Evolutionary conservation across 2,113 vertebrate genomes (phyloP).

Genomic region (Laticauda colubrina): DNA sequence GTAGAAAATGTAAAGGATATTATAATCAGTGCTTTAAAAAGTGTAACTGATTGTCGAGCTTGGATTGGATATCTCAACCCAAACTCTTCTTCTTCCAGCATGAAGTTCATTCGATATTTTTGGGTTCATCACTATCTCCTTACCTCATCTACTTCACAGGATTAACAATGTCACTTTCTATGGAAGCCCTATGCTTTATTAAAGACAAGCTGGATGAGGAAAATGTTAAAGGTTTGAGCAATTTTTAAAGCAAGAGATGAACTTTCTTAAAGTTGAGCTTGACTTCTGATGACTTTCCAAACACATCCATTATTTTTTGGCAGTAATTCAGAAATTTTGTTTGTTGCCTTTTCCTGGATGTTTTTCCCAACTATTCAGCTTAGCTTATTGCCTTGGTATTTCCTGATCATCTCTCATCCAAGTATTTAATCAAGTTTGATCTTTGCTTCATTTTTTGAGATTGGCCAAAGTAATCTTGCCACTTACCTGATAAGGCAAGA

Average conservation of each 20-base stretch:
- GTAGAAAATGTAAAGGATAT: conserved; percentile 46
- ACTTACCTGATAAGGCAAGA: background rate
- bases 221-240: background rate
- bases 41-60: background rate
- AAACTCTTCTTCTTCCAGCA: conserved; percentile 4
- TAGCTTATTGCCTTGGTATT: background rate
- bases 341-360: background rate
- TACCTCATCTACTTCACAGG: background rate
- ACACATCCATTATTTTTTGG: background rate
- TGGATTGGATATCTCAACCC: background rate
- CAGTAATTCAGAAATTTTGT: background rate
- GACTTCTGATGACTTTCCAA: background rate
- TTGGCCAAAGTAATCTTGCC: background rate
- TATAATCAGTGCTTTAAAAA: conserved; percentile 30
- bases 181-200: background rate
- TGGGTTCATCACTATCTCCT: background rate
- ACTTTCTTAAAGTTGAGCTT: background rate
- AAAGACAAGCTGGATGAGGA: background rate
- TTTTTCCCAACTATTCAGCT: background rate
- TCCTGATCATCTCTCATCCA: background rate
- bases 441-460: background rate
- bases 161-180: too few relatives aligned
- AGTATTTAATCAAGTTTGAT: background rate
- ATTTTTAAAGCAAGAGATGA: background rate
- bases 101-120: conserved; percentile 40